Evolutionary conservation across 1,140 invertebrate genomes (phyloP).

Genomic region (Orchestia grillus): DNA sequence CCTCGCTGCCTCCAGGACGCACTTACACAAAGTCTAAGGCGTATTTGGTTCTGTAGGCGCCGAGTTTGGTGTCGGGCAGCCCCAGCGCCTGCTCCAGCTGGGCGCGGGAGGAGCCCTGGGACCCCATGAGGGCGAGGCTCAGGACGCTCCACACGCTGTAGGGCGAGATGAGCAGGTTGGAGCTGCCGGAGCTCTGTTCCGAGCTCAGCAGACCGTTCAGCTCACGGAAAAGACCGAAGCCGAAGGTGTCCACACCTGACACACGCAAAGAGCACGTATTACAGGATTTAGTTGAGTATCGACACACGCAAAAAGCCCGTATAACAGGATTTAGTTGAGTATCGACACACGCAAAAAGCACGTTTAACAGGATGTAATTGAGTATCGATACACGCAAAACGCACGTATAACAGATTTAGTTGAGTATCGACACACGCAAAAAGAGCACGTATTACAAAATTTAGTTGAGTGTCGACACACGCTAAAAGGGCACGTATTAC

Average conservation of each 20-base stretch:
- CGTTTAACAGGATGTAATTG: too few relatives aligned
- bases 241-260: slow-evolving; percentile 43
- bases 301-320: too few relatives aligned
- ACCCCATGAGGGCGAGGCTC: slow-evolving; percentile 83
- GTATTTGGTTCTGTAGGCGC: slow-evolving; percentile 54
- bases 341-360: too few relatives aligned
- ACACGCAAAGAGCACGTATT: background rate
- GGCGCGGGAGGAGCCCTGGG: slow-evolving; percentile 77
- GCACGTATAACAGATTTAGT: too few relatives aligned
- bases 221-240: background rate
- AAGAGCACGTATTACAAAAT: background rate
- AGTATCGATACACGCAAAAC: too few relatives aligned
- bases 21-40: slow-evolving; percentile 61
- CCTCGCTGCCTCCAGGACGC: too few relatives aligned
- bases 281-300: background rate
- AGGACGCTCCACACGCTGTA: slow-evolving; percentile 88
- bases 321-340: background rate
- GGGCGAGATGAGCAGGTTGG: slow-evolving; percentile 88
- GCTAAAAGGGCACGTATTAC: background rate
- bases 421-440: too few relatives aligned
- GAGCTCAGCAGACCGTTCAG: background rate
- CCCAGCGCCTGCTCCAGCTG: slow-evolving; percentile 58
- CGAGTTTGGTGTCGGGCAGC: slow-evolving; percentile 56
- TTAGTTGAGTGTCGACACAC: background rate
- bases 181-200: background rate